Evolutionary conservation across 2,888 invertebrate genomes (phyloP).

Genomic region (Torymus aiolomorphi): DNA sequence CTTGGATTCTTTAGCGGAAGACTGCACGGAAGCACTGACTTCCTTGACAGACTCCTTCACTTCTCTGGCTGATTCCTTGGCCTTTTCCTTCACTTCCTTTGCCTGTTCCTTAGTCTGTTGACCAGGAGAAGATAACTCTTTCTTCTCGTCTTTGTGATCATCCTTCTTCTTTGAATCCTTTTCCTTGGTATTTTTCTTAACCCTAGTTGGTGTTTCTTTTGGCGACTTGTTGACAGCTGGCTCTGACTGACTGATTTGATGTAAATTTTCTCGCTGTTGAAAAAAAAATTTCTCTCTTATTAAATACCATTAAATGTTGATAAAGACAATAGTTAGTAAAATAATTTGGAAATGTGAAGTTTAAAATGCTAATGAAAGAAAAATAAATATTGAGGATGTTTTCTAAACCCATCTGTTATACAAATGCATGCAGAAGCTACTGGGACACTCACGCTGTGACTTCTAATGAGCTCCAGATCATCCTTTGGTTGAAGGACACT

Average conservation of each 20-base stretch:
- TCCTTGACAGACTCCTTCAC: constrained; percentile 64
- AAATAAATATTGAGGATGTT: too few relatives aligned
- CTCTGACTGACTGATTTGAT: constrained; percentile 65
- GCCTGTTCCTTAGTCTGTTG: constrained; percentile 36
- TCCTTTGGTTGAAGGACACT: constrained; percentile 89
- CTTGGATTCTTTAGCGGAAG: constrained; percentile 69
- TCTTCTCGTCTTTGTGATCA: constrained; percentile 68
- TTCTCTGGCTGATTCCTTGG: constrained; percentile 64
- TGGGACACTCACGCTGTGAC: constrained; percentile 76
- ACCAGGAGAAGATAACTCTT: constrained; percentile 49
- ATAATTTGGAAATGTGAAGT: too few relatives aligned
- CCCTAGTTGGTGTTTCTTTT: constrained; percentile 72
- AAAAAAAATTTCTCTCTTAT: constrained; percentile 13
- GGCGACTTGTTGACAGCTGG: constrained; percentile 68
- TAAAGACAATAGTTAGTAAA: neutral
- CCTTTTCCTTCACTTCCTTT: constrained; percentile 59
- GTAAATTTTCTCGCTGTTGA: constrained; percentile 69
- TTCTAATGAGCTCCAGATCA: constrained; percentile 80
- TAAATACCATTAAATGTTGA: neutral
- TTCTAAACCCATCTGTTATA: neutral
- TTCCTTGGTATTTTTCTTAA: constrained; percentile 69
- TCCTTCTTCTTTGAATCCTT: constrained; percentile 68
- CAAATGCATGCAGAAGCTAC: constrained; percentile 44
- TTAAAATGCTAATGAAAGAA: too few relatives aligned
- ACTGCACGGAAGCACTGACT: constrained; percentile 55